phyloP scores from a whole-genome alignment of 1,140 invertebrate species.

The Nautilus pompilius region DNA sequence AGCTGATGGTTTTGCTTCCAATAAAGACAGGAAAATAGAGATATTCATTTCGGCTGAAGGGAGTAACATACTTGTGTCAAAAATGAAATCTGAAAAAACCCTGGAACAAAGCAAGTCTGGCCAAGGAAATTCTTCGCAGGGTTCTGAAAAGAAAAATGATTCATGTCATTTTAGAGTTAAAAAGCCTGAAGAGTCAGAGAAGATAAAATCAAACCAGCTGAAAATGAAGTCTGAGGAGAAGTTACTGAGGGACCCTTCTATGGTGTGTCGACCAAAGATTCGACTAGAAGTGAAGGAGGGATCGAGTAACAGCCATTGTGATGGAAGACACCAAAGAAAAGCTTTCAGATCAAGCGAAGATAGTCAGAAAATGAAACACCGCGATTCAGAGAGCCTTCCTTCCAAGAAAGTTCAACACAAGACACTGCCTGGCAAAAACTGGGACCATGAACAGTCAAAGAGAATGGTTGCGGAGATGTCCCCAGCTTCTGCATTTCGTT shows the following conservation, averaged over 20 bases:
- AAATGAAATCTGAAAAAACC: neutral
- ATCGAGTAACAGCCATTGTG: neutral
- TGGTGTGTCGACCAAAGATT: neutral
- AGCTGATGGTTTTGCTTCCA: too few relatives aligned
- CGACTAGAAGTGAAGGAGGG: neutral
- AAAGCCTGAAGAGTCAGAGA: neutral
- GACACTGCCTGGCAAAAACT: neutral
- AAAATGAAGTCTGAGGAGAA: neutral
- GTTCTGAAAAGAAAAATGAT: too few relatives aligned
- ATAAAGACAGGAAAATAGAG: neutral
- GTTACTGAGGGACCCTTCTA: neutral
- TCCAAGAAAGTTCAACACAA: neutral
- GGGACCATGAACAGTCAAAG: neutral
- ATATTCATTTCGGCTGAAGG: neutral
- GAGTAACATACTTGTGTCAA: neutral
- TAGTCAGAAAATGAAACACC: neutral
- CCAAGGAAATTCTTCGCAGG: neutral
- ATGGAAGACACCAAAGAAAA: neutral
- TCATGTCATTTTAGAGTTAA: neutral
- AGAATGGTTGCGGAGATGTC: slow-evolving; percentile 1
- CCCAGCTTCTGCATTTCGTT: neutral
- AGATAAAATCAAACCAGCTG: neutral
- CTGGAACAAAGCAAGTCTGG: neutral
- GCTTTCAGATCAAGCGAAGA: neutral
- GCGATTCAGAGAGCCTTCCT: neutral